Conservation (phyloP, 1,140 invertebrate genomes). For the Drosophila hydei region DNA sequence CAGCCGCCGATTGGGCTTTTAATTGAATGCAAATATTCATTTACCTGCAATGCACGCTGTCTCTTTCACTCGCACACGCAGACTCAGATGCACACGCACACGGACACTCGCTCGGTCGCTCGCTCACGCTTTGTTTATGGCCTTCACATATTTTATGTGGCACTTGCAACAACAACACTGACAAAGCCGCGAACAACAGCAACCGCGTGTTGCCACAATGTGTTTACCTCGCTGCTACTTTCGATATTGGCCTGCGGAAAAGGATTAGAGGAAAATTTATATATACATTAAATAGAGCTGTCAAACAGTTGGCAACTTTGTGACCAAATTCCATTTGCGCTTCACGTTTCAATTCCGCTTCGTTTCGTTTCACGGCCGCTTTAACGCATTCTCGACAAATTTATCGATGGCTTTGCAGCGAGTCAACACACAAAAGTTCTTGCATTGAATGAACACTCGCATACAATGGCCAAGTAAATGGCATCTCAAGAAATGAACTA, state of each 20-base stretch:
- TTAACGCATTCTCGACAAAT: neutral
- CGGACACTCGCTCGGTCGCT: neutral
- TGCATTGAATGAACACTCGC: no score
- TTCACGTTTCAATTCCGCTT: conserved; percentile 4
- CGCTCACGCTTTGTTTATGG: neutral
- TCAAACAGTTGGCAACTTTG: conserved; percentile 38
- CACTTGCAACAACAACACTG: conserved; percentile 3
- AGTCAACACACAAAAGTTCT: neutral
- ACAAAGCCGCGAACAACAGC: neutral
- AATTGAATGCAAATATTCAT: conserved; percentile 64
- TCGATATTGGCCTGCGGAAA: conserved; percentile 19
- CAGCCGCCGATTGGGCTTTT: conserved; percentile 51
- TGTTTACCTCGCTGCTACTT: conserved; percentile 8
- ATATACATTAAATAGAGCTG: conserved; percentile 26
- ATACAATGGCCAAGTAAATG: neutral
- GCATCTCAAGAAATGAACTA: neutral
- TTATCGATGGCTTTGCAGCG: neutral
- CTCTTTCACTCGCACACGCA: neutral
- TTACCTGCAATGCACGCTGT: conserved; percentile 29
- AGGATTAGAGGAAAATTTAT: conserved; percentile 23
- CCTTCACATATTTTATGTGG: conserved; percentile 42
- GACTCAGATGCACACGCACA: neutral
- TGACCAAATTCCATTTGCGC: conserved; percentile 33
- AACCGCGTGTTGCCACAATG: conserved; percentile 4
- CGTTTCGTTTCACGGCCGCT: conserved; percentile 1